These are phyloP conservation scores for Tetragonula carbonaria DNA, from an alignment of 2,888 invertebrate species.

Conservation along the genomic window DNA sequence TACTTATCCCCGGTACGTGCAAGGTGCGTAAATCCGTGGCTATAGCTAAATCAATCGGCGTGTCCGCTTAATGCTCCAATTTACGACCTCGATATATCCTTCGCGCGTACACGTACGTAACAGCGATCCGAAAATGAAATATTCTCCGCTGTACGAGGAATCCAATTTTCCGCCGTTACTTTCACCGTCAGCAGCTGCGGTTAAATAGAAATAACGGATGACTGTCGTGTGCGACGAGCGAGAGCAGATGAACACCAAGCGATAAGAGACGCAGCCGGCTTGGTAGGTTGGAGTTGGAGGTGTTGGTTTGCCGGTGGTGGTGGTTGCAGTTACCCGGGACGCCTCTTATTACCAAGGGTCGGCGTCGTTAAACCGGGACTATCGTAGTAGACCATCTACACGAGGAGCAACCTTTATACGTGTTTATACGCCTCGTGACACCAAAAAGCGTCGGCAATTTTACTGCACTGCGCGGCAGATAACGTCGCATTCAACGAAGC, in stretches of 20 bases:
- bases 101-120: background rate
- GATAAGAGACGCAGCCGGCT: constrained; percentile 57
- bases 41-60: background rate
- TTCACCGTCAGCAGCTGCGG: constrained; percentile 4
- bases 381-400: constrained; percentile 72
- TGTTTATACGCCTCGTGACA: constrained; percentile 61
- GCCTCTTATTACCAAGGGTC: constrained; percentile 73
- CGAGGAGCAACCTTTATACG: constrained; percentile 54
- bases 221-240: constrained; percentile 29
- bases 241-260: constrained; percentile 49
- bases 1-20: background rate
- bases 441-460: constrained; percentile 62
- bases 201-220: constrained; percentile 49
- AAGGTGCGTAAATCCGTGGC: background rate
- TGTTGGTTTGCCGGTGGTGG: constrained; percentile 31
- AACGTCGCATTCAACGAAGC: constrained; percentile 41
- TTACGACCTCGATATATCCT: background rate
- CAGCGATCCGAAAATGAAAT: background rate
- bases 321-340: constrained; percentile 57
- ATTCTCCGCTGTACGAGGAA: background rate
- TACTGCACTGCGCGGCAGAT: constrained; percentile 41
- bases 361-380: constrained; percentile 71
- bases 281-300: constrained; percentile 44
- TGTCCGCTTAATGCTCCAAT: background rate
- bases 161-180: constrained; percentile 30